Evolutionary conservation across 2,113 vertebrate genomes (phyloP).

Genomic region (Ibidorhyncha struthersii): DNA sequence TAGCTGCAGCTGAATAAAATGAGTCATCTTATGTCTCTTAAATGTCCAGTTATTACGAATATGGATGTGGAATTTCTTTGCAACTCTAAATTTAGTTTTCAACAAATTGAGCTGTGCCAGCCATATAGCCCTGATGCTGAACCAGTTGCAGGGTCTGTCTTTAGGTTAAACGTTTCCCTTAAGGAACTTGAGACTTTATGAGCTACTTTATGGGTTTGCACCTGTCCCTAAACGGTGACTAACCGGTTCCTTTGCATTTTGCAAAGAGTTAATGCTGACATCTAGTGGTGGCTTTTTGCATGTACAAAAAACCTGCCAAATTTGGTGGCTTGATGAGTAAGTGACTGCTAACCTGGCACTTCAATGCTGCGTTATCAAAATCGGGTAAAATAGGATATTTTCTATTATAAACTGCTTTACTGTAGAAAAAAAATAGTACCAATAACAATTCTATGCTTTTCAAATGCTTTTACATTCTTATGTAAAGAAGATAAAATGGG

Average conservation of each 20-base stretch:
- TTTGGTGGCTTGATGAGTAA: accelerated
- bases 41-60: not conserved
- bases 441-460: not conserved
- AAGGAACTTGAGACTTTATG: not conserved
- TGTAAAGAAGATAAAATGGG: not conserved
- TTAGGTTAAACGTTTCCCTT: accelerated
- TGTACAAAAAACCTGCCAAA: not conserved
- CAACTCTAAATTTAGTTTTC: not conserved
- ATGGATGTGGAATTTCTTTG: not conserved
- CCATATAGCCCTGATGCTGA: not conserved
- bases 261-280: constrained; percentile 19
- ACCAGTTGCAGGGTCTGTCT: not conserved
- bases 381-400: not conserved
- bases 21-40: not conserved
- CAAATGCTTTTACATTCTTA: not conserved
- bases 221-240: accelerated
- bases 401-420: not conserved
- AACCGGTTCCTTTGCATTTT: accelerated
- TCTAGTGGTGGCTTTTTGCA: not conserved
- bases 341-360: not conserved
- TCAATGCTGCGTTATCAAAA: not conserved
- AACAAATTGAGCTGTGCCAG: not conserved
- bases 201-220: accelerated
- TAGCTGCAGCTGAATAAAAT: not conserved
- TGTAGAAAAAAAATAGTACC: not conserved